Base-by-base conservation (phyloP, 2,888 invertebrate genomes). In the Drosophila mercatorum region DNA sequence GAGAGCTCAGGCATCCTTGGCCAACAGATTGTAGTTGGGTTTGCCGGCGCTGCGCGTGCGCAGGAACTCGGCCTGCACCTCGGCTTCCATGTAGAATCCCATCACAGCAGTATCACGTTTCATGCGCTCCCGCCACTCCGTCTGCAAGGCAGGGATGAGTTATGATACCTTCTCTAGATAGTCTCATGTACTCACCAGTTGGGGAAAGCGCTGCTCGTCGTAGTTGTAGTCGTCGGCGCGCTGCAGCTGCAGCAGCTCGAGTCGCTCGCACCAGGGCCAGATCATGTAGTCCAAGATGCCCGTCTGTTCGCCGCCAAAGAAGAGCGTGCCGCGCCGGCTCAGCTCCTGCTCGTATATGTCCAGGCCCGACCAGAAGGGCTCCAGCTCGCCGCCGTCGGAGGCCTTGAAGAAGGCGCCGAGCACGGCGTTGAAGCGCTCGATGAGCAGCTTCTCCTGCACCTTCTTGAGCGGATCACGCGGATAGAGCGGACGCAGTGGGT, bases 281-380 rank as follows among this genome's bases (percentile, higher is more conserved):
- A 97, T 95, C 94, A 97, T 96, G 80, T 95, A 96, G 91, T 97
- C 97, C 59, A 97, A 92, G 94, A 97, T 95, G 61, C 97, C 97
- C 3, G 97, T 96, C 71, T 94, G 94, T 65, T 93, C 93, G 1
- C 96, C 96, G 69, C 95, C 94, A 82, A 96, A 95, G 91, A 94
- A 97, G 43, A 93, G 94, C 0, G 95, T 95, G 38, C 94, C 94
- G 57, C 97, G 94, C 12, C 92, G 92, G 38, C 92, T 92, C 3
- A 97, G 91, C 90, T 96, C 96, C 41, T 93, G 94, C 89, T 97
- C 96, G 62, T 96, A 95, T 4, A 93, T 84, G 75, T 95, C 94
- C 10, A 97, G 92, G 0, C 95, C 95, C 1, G n/a, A 22, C 86
- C 86, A 87, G 53, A 87, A 85, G 1, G 85, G 81, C 17, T 82